phyloP scores from a whole-genome alignment of 2,888 invertebrate species.

The Ormyrus labotus region DNA sequence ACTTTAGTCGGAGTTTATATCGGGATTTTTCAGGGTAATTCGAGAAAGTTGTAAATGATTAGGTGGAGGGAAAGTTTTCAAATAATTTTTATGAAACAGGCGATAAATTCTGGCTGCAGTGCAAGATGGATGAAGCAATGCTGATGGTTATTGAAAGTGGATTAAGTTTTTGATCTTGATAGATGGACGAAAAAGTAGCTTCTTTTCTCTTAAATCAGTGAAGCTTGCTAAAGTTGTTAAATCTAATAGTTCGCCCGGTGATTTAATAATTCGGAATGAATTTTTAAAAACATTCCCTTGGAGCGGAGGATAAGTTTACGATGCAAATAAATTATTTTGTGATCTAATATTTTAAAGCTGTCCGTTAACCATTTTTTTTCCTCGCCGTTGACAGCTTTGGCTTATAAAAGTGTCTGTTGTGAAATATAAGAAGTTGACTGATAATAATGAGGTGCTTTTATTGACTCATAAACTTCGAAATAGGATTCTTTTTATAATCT shows the following conservation, averaged over 20 bases:
- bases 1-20: too few relatives aligned
- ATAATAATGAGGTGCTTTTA: constrained; percentile 44
- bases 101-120: too few relatives aligned
- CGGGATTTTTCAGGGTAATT: too few relatives aligned
- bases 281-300: too few relatives aligned
- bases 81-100: too few relatives aligned
- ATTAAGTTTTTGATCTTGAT: constrained; percentile 10
- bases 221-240: not conserved
- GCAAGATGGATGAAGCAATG: too few relatives aligned
- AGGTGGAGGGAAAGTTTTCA: too few relatives aligned
- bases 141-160: not conserved
- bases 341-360: constrained; percentile 28
- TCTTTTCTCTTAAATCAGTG: not conserved
- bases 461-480: constrained; percentile 43
- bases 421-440: constrained; percentile 41
- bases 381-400: constrained; percentile 10
- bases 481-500: constrained; percentile 32
- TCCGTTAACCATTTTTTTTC: constrained; percentile 10
- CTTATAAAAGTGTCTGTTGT: constrained; percentile 43
- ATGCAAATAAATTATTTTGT: not conserved
- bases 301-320: too few relatives aligned
- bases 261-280: not conserved
- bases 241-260: not conserved
- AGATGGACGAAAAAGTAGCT: not conserved
- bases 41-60: too few relatives aligned